Evolutionary conservation across 2,113 vertebrate genomes (phyloP).

Genomic region (Callospermophilus lateralis): DNA sequence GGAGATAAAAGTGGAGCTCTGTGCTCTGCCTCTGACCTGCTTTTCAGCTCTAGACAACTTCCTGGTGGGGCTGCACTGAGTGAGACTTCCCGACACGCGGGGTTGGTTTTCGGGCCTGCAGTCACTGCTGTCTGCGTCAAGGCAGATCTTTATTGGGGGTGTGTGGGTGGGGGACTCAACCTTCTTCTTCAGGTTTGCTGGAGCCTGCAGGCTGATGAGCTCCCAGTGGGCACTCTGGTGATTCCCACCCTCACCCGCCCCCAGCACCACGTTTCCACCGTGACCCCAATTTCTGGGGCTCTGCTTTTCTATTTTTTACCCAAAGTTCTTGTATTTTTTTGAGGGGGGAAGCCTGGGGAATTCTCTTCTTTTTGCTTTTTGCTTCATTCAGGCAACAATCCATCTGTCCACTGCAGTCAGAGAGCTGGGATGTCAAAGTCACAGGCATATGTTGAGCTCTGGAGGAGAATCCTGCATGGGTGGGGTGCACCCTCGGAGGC

Average conservation of each 20-base stretch:
- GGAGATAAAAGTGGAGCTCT: slow-evolving; percentile 45
- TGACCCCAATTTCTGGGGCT: neutral
- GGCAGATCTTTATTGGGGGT: neutral
- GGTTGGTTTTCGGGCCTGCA: neutral
- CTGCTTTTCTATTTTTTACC: neutral
- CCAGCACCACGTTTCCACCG: neutral
- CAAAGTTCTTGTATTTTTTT: neutral
- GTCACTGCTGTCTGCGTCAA: neutral
- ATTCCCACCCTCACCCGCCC: neutral
- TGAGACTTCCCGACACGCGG: neutral
- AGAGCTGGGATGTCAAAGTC: neutral
- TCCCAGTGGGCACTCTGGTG: neutral
- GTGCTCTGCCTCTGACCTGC: neutral
- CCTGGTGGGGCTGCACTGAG: neutral
- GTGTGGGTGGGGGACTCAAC: neutral
- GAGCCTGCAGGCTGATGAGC: neutral
- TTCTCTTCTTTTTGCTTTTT: neutral
- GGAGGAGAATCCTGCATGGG: neutral
- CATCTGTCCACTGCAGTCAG: slow-evolving; percentile 14
- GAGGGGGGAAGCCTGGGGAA: neutral
- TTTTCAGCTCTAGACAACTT: slow-evolving; percentile 19
- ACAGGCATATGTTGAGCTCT: fast-evolving
- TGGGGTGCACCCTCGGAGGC: neutral
- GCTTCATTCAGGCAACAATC: neutral
- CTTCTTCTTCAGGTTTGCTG: neutral